Base-by-base conservation (phyloP, 2,797 vertebrate species). In the Aulostomus chinensis region DNA sequence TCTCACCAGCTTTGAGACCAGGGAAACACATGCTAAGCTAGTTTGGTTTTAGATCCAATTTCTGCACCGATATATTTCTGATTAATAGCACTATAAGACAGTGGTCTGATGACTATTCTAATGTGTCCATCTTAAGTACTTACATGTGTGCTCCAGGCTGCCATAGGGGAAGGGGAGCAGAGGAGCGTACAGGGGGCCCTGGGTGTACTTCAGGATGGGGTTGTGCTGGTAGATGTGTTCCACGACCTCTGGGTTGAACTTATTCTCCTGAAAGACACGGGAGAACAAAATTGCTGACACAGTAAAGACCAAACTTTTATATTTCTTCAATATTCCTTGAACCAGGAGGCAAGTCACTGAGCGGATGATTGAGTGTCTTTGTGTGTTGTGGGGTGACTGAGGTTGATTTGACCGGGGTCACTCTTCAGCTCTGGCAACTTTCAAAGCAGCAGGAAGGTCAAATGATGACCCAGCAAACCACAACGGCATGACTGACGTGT, bases 201-300 rank as follows among this genome's bases (percentile, higher is more conserved):
- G 92, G 45, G 95, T 97, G 84, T 99, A 94, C 71, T 93, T 93
- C 59, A 99, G 88, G 82, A 99, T 95, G 4, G 95, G 91, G 72
- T 99, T 99, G 86, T 94, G 88, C 47, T 83, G 90, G 83, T 96
- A 98, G 78, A 98, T 97, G 77, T 97, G 93, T 48, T 98, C 95
- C 84, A 99, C 92, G 0, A 93, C 90, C 71, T 97, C 96, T 0
- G 92, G 92, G 79, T 93, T 94, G 58, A 90, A 88, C 16, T 92
- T 89, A 73, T 95, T 95, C 77, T 98, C 96, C 97, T 99, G 11
- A 32, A 47, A 57, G 9, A 65, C 10, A 80, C 3, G 60, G 32
- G 29, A 18, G 15, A 18, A 33, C 38, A 6, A 24, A 28, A 28
- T 2, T 39, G 50, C 46, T 0, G 13, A 55, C 30, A 60, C n/a